Evolutionary conservation across 1,140 invertebrate species (phyloP).

Genomic region (Panulirus ornatus): DNA sequence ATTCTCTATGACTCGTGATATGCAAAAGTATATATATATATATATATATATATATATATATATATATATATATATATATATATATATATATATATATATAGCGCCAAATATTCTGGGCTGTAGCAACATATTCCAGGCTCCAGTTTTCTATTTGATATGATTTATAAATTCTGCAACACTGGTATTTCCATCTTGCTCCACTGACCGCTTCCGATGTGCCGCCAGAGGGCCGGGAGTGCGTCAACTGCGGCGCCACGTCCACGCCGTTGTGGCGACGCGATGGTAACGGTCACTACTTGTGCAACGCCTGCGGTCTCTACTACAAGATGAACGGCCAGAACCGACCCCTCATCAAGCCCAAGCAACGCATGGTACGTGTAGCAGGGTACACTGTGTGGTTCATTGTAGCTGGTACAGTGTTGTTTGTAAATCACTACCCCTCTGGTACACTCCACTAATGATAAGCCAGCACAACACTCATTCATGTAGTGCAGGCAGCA

Average conservation of each 20-base stretch:
- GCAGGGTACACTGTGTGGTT: not conserved
- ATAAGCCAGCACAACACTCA: too few species aligned
- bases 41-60: too few species aligned
- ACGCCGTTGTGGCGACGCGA: slow-evolving; percentile 93
- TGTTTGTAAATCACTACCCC: too few species aligned
- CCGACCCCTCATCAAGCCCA: slow-evolving; percentile 85
- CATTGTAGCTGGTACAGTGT: too few species aligned
- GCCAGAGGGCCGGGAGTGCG: slow-evolving; percentile 88
- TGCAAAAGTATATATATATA: too few species aligned
- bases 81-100: too few species aligned
- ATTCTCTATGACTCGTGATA: too few species aligned
- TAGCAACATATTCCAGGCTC: not conserved
- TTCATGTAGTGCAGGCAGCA: too few species aligned
- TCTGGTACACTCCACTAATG: too few species aligned
- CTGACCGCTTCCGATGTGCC: not conserved
- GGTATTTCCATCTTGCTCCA: not conserved
- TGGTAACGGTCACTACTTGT: slow-evolving; percentile 92
- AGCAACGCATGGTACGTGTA: slow-evolving; percentile 75
- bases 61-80: too few species aligned
- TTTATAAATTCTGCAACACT: not conserved
- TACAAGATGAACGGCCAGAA: slow-evolving; percentile 92
- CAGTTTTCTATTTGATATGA: not conserved
- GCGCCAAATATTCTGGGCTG: too few species aligned
- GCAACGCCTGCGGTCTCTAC: slow-evolving; percentile 92
- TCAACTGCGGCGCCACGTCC: slow-evolving; percentile 91